Evolutionary conservation across 2,797 vertebrate genomes (phyloP).

Genomic region (Cynodonichthys magdalenae): DNA sequence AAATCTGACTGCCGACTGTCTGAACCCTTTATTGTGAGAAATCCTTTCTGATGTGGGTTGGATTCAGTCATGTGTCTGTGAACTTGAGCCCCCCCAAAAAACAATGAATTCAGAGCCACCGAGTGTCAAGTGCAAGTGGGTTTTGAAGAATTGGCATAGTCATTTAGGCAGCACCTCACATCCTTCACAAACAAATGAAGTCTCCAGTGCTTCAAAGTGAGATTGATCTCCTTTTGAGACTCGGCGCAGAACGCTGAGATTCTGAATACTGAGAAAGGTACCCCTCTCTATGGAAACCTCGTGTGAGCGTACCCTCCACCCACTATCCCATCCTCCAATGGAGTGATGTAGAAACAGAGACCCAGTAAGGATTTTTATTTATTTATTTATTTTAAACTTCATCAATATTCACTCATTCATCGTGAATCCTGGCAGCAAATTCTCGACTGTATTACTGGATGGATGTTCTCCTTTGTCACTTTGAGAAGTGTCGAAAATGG

Average conservation of each 20-base stretch:
- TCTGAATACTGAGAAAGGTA: conserved; percentile 86
- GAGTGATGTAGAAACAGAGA: conserved; percentile 67
- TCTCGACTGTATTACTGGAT: conserved; percentile 80
- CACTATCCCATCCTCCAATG: conserved; percentile 64
- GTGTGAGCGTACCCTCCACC: conserved; percentile 45
- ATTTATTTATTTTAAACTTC: conserved; percentile 65
- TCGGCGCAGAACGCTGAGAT: conserved; percentile 81
- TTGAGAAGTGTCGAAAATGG: conserved; percentile 77
- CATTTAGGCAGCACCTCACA: conserved; percentile 81
- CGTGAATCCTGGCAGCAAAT: conserved; percentile 84
- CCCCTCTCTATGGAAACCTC: conserved; percentile 75
- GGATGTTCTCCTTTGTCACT: conserved; percentile 77
- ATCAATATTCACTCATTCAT: conserved; percentile 85
- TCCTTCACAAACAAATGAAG: conserved; percentile 87
- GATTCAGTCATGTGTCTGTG: conserved; percentile 64
- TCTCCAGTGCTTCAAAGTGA: conserved; percentile 85
- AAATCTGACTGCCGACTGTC: conserved; percentile 48
- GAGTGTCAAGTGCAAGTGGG: conserved; percentile 76
- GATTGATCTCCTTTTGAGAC: conserved; percentile 87
- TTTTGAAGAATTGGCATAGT: conserved; percentile 84
- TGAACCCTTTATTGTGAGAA: conserved; percentile 47
- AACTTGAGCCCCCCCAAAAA: conserved; percentile 62
- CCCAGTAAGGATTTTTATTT: conserved; percentile 69
- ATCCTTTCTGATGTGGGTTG: conserved; percentile 50
- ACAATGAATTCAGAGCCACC: conserved; percentile 74